Percentiles rank a stretch among this genome's conserved stretches.
Conservation (phyloP, 2,888 invertebrate species). For the Drosophila recens region DNA sequence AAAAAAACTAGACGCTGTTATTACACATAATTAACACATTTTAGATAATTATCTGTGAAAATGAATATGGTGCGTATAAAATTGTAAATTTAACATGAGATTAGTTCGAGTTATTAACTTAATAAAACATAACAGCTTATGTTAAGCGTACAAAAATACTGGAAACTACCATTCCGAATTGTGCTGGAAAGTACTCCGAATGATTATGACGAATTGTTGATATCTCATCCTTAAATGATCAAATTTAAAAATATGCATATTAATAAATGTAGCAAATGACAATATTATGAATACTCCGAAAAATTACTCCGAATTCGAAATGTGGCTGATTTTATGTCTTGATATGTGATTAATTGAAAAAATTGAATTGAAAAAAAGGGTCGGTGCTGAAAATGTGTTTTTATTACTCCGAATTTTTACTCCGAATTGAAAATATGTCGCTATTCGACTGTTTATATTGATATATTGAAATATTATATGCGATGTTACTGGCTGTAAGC, state of each 20-base stretch:
- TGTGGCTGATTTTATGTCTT: background rate
- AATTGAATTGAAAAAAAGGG: background rate
- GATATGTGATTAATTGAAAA: background rate
- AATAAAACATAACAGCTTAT: conserved; percentile 12
- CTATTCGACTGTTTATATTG: background rate
- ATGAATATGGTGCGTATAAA: conserved; percentile 8
- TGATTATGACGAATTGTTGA: background rate
- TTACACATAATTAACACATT: conserved; percentile 2
- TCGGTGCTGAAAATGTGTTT: background rate
- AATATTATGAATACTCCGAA: background rate
- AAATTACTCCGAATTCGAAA: background rate
- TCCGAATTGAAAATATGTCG: background rate
- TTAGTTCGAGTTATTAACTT: background rate
- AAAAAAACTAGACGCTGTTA: background rate
- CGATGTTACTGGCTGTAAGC: background rate
- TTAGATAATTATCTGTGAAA: conserved; percentile 20
- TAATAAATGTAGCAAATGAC: background rate
- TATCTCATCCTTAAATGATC: too few species aligned
- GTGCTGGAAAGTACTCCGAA: background rate
- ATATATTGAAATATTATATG: background rate
- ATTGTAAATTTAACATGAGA: conserved; percentile 4
- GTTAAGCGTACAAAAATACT: background rate
- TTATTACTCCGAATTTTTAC: background rate
- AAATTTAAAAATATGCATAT: background rate
- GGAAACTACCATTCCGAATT: background rate